These are phyloP conservation scores for Crematogaster levior DNA, from an alignment of 2,888 invertebrate species.

Conservation along the genomic window DNA sequence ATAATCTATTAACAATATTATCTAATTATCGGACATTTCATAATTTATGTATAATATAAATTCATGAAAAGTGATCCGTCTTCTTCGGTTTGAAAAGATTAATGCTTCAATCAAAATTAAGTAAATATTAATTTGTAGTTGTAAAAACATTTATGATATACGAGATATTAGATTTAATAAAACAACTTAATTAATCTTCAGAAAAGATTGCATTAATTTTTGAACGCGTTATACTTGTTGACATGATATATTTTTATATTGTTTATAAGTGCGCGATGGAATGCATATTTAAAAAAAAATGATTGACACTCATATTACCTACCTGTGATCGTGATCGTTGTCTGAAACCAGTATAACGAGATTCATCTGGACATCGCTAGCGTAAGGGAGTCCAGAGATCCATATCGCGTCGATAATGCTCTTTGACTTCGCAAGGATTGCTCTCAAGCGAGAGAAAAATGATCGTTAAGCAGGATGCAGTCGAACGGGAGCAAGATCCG, in stretches of 20 bases:
- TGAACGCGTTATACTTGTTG: neutral
- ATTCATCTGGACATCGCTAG: slow-evolving; percentile 12
- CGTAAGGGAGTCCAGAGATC: slow-evolving; percentile 7
- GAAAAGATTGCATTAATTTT: neutral
- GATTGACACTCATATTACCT: neutral
- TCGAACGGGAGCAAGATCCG: slow-evolving; percentile 14
- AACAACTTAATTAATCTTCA: neutral
- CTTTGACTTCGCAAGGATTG: slow-evolving; percentile 16
- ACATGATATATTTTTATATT: neutral
- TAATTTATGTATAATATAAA: neutral
- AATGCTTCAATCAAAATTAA: neutral
- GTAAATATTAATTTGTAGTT: neutral
- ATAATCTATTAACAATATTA: neutral
- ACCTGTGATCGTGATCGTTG: slow-evolving; percentile 12
- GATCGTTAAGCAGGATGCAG: slow-evolving; percentile 14
- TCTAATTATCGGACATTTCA: neutral
- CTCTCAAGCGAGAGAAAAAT: slow-evolving; percentile 24
- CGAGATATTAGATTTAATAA: neutral
- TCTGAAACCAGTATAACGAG: slow-evolving; percentile 19
- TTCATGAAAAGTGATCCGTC: neutral
- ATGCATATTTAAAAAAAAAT: neutral
- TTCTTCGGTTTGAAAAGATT: neutral
- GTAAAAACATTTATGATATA: neutral
- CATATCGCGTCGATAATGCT: slow-evolving; percentile 25
- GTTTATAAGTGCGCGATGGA: neutral